Percentiles rank a stretch among this genome's conserved stretches.
phyloP scores from a whole-genome alignment of 1,140 invertebrate species.

The Zaprionus taronus region DNA sequence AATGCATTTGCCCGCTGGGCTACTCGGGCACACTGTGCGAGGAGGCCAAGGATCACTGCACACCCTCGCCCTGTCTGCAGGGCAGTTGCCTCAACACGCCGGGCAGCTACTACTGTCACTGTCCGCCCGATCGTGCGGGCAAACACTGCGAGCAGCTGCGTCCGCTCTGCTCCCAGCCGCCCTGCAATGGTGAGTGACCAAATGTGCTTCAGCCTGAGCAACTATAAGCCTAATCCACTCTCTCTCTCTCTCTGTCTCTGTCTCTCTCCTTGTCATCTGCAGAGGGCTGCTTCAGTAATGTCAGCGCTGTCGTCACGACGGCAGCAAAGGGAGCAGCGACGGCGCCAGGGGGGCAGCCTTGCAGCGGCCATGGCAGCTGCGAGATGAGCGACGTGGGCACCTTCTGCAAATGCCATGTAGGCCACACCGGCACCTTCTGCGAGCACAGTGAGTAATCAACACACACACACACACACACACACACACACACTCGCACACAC shows the following conservation, averaged over 20 bases:
- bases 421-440: slow-evolving; percentile 91
- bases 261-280: slow-evolving; percentile 23
- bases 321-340: slow-evolving; percentile 35
- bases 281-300: slow-evolving; percentile 83
- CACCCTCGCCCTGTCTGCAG: slow-evolving; percentile 92
- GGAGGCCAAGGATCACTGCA: slow-evolving; percentile 93
- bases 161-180: slow-evolving; percentile 86
- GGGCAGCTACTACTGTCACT: slow-evolving; percentile 95
- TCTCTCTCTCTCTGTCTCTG: neutral
- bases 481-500: neutral
- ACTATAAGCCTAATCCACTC: slow-evolving; percentile 62
- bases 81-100: slow-evolving; percentile 93
- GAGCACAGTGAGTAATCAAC: slow-evolving; percentile 88
- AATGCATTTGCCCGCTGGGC: slow-evolving; percentile 91
- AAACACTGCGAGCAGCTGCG: slow-evolving; percentile 93
- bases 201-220: neutral
- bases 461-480: slow-evolving; percentile 10
- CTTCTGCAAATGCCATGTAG: slow-evolving; percentile 90
- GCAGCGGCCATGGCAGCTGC: slow-evolving; percentile 92
- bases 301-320: slow-evolving; percentile 56
- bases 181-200: slow-evolving; percentile 85
- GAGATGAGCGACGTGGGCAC: slow-evolving; percentile 87
- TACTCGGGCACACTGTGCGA: slow-evolving; percentile 94
- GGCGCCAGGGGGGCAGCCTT: slow-evolving; percentile 85
- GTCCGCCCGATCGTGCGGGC: slow-evolving; percentile 93